These are phyloP conservation scores for Ochropacha duplaris DNA, from an alignment of 2,888 invertebrate species.

Conservation along the genomic window DNA sequence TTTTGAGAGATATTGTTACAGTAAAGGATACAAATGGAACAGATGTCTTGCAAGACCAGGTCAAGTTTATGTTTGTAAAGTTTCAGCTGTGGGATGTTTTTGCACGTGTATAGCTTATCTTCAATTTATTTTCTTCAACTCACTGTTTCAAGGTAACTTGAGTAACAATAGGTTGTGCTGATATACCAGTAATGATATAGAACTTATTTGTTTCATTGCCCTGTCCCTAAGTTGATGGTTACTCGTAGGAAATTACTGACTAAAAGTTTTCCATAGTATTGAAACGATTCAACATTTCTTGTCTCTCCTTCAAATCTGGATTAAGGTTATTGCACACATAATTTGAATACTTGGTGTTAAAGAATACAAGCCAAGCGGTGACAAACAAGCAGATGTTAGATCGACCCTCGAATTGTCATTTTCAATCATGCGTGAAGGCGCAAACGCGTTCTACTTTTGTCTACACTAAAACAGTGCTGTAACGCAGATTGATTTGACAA, in stretches of 20 bases:
- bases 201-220: too few relatives aligned
- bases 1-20: background rate
- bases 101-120: background rate
- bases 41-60: background rate
- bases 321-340: slow-evolving; percentile 21
- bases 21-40: background rate
- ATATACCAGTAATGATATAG: too few relatives aligned
- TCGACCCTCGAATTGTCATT: slow-evolving; percentile 67
- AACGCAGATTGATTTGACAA: background rate
- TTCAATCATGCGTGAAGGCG: slow-evolving; percentile 70
- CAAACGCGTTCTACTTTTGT: slow-evolving; percentile 41
- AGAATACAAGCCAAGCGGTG: slow-evolving; percentile 66
- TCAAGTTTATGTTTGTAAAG: background rate
- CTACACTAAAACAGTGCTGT: background rate
- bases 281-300: background rate
- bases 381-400: slow-evolving; percentile 57
- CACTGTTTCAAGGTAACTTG: background rate
- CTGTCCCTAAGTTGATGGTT: too few relatives aligned
- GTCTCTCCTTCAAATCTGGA: slow-evolving; percentile 17
- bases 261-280: too few relatives aligned
- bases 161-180: background rate
- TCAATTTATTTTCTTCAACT: background rate
- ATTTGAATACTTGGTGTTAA: slow-evolving; percentile 52
- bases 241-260: too few relatives aligned
- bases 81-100: background rate